Evolutionary conservation across 2,113 vertebrate genomes (phyloP).

Genomic region (Pachyramphus minor): DNA sequence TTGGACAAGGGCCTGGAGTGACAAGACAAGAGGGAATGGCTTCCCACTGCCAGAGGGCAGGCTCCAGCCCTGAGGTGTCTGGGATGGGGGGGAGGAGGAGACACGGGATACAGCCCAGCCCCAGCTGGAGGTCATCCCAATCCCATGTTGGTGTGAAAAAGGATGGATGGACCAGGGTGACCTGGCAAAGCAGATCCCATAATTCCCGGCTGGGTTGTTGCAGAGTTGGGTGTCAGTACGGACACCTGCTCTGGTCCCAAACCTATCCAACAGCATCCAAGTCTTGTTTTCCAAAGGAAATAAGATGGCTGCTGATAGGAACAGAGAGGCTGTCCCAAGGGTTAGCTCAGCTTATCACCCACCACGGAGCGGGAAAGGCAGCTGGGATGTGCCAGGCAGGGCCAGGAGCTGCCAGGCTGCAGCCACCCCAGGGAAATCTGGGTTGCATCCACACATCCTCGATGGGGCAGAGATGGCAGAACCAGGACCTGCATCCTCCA

Average conservation of each 20-base stretch:
- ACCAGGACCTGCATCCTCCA: background rate
- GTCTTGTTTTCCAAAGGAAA: background rate
- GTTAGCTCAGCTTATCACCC: background rate
- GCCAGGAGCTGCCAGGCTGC: background rate
- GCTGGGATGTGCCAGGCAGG: background rate
- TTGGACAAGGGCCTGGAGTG: background rate
- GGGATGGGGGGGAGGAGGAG: background rate
- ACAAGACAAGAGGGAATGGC: background rate
- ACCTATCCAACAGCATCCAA: background rate
- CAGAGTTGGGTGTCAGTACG: background rate
- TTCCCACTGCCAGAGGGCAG: background rate
- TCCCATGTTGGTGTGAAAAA: background rate
- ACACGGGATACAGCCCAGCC: fast-evolving
- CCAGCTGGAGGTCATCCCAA: background rate
- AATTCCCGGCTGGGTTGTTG: fast-evolving
- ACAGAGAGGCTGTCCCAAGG: background rate
- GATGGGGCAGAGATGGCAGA: fast-evolving
- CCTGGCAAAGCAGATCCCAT: background rate
- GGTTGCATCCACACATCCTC: background rate
- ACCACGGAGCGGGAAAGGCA: fast-evolving
- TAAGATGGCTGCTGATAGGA: background rate
- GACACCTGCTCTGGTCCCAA: fast-evolving
- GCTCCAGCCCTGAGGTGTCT: background rate
- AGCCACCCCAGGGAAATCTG: background rate
- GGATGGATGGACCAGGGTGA: background rate